A percentile compares a stretch with the other conserved stretches of the same genome.
Evolutionary conservation across 2,888 invertebrate species (phyloP).

Genomic region (Ophion obscuratus): DNA sequence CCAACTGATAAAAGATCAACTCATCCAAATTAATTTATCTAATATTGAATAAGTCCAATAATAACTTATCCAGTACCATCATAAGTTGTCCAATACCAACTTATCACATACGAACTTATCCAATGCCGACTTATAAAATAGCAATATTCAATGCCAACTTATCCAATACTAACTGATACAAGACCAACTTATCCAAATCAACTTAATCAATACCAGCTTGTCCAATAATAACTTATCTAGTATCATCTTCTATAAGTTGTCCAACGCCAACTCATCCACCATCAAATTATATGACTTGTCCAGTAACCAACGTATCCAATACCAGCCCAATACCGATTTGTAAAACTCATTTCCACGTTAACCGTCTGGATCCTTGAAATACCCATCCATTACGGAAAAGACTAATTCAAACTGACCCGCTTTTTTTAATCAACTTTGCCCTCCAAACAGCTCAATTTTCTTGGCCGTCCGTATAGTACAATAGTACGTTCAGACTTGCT

Average conservation of each 20-base stretch:
- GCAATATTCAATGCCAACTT: no score
- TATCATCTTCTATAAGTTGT: no score
- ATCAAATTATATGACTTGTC: not conserved
- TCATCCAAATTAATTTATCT: no score
- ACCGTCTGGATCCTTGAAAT: not conserved
- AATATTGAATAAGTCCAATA: not conserved
- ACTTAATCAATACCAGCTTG: no score
- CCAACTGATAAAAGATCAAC: not conserved
- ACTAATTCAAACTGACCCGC: not conserved
- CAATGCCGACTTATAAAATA: not conserved
- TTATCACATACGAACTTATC: not conserved
- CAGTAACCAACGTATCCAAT: not conserved
- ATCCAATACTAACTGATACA: no score
- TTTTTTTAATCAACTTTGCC: not conserved
- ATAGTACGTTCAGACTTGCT: not conserved
- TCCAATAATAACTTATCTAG: no score
- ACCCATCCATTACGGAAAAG: not conserved
- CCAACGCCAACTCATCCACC: no score
- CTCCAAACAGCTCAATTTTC: not conserved
- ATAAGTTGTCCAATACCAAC: no score
- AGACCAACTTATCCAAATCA: no score
- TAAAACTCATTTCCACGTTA: not conserved
- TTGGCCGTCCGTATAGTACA: no score
- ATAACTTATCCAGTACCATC: no score
- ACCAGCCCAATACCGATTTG: not conserved